These are phyloP conservation scores for Pangasius larnaudii DNA, from an alignment of 2,797 vertebrate genomes.

Conservation along the genomic window DNA sequence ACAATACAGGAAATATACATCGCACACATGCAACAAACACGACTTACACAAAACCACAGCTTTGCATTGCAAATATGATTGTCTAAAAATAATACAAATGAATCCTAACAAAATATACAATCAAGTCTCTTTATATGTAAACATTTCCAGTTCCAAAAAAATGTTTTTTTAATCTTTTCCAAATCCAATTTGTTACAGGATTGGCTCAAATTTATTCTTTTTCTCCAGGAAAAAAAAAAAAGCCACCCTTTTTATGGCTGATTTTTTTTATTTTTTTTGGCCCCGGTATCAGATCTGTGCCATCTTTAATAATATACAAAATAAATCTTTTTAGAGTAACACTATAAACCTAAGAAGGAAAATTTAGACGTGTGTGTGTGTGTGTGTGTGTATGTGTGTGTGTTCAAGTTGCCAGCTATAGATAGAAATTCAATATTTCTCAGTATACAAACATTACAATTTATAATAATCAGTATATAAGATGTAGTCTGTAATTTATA, in stretches of 20 bases:
- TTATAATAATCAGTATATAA: not conserved
- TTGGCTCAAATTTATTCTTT: not conserved
- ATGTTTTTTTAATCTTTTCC: too few relatives aligned
- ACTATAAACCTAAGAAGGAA: not conserved
- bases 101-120: not conserved
- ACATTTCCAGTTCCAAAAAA: not conserved
- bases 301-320: not conserved
- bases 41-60: not conserved
- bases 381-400: too few relatives aligned
- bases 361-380: too few relatives aligned
- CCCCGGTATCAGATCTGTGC: not conserved
- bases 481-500: not conserved
- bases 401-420: too few relatives aligned
- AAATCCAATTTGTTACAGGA: not conserved
- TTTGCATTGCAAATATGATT: not conserved
- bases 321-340: not conserved
- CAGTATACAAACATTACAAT: not conserved
- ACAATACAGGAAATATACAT: not conserved
- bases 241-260: not conserved
- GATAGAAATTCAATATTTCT: too few relatives aligned
- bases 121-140: not conserved
- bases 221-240: not conserved
- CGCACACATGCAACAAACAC: not conserved
- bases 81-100: not conserved
- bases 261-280: too few relatives aligned